Evolutionary conservation across 2,888 invertebrate genomes (phyloP), one percentile per base, ranked within the genome.

Genomic region (Chloromyia formosa): DNA sequence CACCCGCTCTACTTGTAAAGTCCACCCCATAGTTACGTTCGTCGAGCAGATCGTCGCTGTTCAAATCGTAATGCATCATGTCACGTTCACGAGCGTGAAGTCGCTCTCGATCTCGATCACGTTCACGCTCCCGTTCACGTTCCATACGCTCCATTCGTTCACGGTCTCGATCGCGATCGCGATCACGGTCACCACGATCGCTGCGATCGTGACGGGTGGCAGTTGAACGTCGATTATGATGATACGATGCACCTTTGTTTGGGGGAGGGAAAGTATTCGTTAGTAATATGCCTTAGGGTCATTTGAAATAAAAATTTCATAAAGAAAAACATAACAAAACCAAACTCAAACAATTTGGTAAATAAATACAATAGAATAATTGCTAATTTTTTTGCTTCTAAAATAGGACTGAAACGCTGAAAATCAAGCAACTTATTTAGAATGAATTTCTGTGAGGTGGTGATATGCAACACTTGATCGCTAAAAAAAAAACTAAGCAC

Each of bases 51-150:
- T 85, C 84, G 72, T 85, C 85, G 76, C 82, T 85, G 78, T 86
- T 85, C 35, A 86, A 80, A 79, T 85, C 85, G 77, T 85, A 86
- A 73, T 85, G 85, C 82, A 85, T 83, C 16, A 85, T 81, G 80
- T 85, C 85, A 74, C 85, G 84, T 76, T 85, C 85, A 35, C 84
- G 82, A 16, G 83, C 83, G 79, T 85, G 84, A 54, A 84, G 76
- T 54, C 84, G 82, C 76, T 85, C 84, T 42, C 82, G 79, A 77
- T 82, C 82, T 7, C 81, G 79, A 54, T 82, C 82, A 42, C 84
- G 79, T 61, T 83, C 83, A 74, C 77, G 75, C 18, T 78, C 74
- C 20, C 75, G 75, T 62, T 74, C 58, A 54, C 79, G 78, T 75
- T 79, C 80, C 45, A 82, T 79, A 56, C 82, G 82, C 35, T 82